phyloP scores from a whole-genome alignment of 2,113 vertebrate genomes.

The Podilymbus podiceps region DNA sequence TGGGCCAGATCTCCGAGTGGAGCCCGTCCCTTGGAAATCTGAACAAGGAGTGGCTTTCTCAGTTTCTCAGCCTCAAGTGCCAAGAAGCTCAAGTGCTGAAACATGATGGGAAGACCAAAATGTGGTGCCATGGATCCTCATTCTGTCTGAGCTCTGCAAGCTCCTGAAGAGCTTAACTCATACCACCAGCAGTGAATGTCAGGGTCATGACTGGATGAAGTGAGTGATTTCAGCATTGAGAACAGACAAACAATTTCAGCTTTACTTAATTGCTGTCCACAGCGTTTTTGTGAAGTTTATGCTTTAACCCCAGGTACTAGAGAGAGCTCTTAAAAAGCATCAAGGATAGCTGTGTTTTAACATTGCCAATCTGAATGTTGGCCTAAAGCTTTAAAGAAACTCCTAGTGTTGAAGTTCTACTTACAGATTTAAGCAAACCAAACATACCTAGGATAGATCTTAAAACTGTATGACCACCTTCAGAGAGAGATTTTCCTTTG shows the following conservation, averaged over 20 bases:
- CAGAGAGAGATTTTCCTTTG: background rate
- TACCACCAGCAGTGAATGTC: fast-evolving
- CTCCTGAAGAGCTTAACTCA: background rate
- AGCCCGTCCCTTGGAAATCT: background rate
- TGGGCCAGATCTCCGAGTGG: background rate
- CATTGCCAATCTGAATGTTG: background rate
- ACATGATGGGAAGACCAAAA: background rate
- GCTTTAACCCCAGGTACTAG: background rate
- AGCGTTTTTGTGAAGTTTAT: background rate
- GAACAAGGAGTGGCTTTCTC: background rate
- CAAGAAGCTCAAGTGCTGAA: background rate
- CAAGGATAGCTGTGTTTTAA: background rate
- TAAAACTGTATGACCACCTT: background rate
- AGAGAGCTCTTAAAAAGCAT: background rate
- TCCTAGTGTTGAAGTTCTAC: background rate
- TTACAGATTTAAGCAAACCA: background rate
- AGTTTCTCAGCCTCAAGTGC: background rate
- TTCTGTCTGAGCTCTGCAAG: background rate
- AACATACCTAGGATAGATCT: background rate
- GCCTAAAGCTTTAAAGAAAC: background rate
- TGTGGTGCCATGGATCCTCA: background rate
- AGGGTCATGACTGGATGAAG: background rate
- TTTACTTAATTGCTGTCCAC: background rate
- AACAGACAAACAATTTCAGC: background rate
- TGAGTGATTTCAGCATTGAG: background rate